Conservation (phyloP, 92 coral and sea anemone species). For the Heteractis magnifica region DNA sequence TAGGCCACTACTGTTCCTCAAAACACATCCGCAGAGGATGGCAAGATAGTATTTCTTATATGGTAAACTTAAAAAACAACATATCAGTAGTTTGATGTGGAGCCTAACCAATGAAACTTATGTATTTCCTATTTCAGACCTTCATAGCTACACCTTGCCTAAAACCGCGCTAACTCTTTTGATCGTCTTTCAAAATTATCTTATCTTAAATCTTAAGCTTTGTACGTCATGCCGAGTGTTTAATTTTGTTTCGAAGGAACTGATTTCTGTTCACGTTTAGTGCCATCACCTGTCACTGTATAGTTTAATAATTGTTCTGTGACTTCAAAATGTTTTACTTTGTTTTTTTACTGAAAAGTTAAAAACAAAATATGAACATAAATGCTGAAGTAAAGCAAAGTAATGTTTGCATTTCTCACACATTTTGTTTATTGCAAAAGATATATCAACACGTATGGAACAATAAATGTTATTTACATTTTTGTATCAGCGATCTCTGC, state of each 20-base stretch:
- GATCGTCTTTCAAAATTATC: not conserved
- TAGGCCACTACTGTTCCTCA: not conserved
- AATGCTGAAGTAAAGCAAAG: not conserved
- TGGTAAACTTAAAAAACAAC: not conserved
- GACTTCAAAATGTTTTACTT: not conserved
- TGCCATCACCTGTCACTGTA: not conserved
- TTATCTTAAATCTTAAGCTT: not conserved
- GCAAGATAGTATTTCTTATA: not conserved
- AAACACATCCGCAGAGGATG: not conserved
- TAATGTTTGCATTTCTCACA: not conserved
- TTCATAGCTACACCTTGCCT: not conserved
- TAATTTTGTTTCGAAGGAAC: not conserved
- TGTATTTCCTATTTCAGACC: not conserved
- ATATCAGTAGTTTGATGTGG: too few species aligned
- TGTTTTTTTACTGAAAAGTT: not conserved
- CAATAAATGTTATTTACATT: not conserved
- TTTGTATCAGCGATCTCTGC: constrained; percentile 4
- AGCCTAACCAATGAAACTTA: not conserved
- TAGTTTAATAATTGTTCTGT: not conserved
- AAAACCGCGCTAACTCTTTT: not conserved
- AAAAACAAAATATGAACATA: not conserved
- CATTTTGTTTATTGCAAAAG: not conserved
- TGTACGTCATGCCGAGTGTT: not conserved
- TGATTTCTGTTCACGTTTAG: not conserved
- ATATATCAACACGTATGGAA: not conserved